Base-by-base conservation (phyloP, 2,113 vertebrate species). In the Engystomops pustulosus region DNA sequence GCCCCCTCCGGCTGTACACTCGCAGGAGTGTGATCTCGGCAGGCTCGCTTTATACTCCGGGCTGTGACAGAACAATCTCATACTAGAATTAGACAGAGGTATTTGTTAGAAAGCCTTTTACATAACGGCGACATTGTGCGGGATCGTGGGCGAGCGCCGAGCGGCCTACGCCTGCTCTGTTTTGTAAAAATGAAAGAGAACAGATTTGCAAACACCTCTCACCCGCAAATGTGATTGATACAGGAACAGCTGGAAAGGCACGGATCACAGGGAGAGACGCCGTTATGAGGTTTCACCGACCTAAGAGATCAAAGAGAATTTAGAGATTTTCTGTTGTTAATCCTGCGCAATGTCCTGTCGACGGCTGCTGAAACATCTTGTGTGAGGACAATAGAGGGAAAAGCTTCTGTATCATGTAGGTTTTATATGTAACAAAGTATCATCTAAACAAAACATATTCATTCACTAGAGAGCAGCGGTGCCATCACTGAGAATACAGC, bases 31-130 rank as follows among this genome's bases (percentile, higher is more conserved):
- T 4, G 70, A 15, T 60, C 69, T 75, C 81, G 1, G 38, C 41
- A 60, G 53, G 81, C 6, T 10, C 3, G 53, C 70, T 83, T 83
- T 83, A 20, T 83, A 18, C 51, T 12, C 34, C 1, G 30, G 71
- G 55, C 47, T 8, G 23, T 2, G 53, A 55, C 80, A 72, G 81
- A 83, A 83, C 81, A 83, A 83, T 83, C 81, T 75, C 44, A 83
- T 75, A 83, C 51, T 74, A 45, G 70, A 83, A 83, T 62, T 83
- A 83, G 53, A 75, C 70, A 15, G 70, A 75, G 58, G 36, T 38
- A 23, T 75, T 83, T 83, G 81, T 65, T 83, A n/a, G 15, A 65
- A 83, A 83, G 23, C 68, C 53, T 74, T 82, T 82, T 60, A 60
- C 74, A 30, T 44, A 82, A 41, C 36, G 4, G 9, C 23, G 60